A percentile compares a stretch with the other conserved stretches of the same genome.
Conservation (phyloP, 2,113 vertebrate species). For the Calyptommatus sinebrachiatus region DNA sequence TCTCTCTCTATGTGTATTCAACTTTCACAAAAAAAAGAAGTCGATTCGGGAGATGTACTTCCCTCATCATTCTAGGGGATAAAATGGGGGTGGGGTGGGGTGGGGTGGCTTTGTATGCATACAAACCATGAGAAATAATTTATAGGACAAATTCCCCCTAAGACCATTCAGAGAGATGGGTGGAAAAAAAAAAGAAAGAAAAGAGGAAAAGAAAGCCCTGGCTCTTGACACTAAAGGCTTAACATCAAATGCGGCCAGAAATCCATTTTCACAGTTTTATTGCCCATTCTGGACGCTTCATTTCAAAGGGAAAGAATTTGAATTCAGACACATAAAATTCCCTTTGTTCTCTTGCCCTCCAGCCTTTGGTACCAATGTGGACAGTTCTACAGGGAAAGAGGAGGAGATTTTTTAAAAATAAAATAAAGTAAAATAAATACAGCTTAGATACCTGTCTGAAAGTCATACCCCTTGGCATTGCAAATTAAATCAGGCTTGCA, state of each 20-base stretch:
- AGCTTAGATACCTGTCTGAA: constrained; percentile 84
- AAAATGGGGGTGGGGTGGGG: constrained; percentile 48
- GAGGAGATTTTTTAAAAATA: constrained; percentile 80
- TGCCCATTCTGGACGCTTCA: constrained; percentile 87
- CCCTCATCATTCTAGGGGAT: constrained; percentile 32
- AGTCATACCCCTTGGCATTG: constrained; percentile 90
- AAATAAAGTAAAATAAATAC: constrained; percentile 66
- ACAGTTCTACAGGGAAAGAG: constrained; percentile 85
- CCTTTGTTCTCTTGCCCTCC: constrained; percentile 95
- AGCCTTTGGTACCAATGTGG: constrained; percentile 88
- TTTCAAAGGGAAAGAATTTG: constrained; percentile 88
- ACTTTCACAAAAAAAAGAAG: constrained; percentile 43
- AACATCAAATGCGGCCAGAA: constrained; percentile 95
- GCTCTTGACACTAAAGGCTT: constrained; percentile 92
- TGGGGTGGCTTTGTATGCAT: constrained; percentile 36
- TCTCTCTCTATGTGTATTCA: too few species aligned
- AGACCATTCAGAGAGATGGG: constrained; percentile 61
- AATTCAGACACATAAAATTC: constrained; percentile 83
- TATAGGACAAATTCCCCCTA: constrained; percentile 67
- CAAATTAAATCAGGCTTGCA: constrained; percentile 87
- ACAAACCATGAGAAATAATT: constrained; percentile 67
- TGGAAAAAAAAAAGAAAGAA: constrained; percentile 46
- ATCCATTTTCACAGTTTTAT: constrained; percentile 93
- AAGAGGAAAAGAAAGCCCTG: constrained; percentile 61
- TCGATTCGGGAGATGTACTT: constrained; percentile 44